phyloP scores from a whole-genome alignment of 2,888 invertebrate genomes.

The Auanema freiburgensis region DNA sequence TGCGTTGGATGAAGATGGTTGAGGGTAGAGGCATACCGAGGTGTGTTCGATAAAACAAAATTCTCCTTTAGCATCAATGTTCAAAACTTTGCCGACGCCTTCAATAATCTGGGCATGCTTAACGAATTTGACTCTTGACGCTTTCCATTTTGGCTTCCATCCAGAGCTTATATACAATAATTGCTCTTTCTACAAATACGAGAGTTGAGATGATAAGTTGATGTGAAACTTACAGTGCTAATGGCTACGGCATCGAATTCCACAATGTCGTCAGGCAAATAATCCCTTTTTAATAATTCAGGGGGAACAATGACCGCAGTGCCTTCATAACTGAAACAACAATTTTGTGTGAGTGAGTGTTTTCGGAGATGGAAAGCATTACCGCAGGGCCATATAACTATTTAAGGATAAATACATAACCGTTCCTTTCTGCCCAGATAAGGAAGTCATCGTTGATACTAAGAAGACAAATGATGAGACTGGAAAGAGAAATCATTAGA shows the following conservation, averaged over 20 bases:
- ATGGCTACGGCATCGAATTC: slow-evolving; percentile 20
- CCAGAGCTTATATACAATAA: slow-evolving; percentile 11
- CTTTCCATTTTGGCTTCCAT: slow-evolving; percentile 20
- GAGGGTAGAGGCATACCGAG: slow-evolving; percentile 9
- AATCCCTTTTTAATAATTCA: slow-evolving; percentile 14
- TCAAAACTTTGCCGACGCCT: slow-evolving; percentile 29
- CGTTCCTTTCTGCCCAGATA: slow-evolving; percentile 4
- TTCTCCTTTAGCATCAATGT: slow-evolving; percentile 21
- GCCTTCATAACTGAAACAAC: slow-evolving; percentile 18
- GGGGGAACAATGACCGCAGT: slow-evolving; percentile 17
- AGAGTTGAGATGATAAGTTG: neutral
- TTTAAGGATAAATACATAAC: slow-evolving; percentile 19
- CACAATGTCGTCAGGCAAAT: slow-evolving; percentile 17
- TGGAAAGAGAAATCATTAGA: too few relatives aligned
- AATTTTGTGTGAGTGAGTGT: too few relatives aligned
- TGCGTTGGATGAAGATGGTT: neutral
- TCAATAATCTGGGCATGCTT: slow-evolving; percentile 23
- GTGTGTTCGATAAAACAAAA: slow-evolving; percentile 18
- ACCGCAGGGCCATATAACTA: slow-evolving; percentile 18
- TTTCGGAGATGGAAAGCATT: neutral
- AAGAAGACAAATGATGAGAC: too few relatives aligned
- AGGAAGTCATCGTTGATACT: neutral
- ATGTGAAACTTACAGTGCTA: slow-evolving; percentile 5
- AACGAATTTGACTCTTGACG: slow-evolving; percentile 23
- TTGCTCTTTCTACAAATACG: slow-evolving; percentile 5